phyloP scores from a whole-genome alignment of 2,113 vertebrate genomes.

The Boleophthalmus pectinirostris region DNA sequence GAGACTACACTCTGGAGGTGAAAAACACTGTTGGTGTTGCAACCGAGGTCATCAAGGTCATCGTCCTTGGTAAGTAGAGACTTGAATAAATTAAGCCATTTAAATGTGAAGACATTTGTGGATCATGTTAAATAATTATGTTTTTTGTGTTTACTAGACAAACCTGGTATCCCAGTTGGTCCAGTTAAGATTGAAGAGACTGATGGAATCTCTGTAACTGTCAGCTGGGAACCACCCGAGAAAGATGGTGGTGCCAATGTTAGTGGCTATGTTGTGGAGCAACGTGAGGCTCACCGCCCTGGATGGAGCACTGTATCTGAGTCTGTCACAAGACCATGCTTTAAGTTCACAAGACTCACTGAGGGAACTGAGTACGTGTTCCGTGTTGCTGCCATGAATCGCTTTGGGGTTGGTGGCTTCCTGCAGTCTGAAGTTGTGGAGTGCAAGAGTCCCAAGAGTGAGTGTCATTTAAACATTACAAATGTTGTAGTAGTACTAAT shows the following conservation, averaged over 20 bases:
- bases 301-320: constrained; percentile 95
- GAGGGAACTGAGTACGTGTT: constrained; percentile 97
- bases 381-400: constrained; percentile 95
- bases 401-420: constrained; percentile 92
- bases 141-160: constrained; percentile 77
- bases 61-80: constrained; percentile 88
- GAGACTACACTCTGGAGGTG: constrained; percentile 88
- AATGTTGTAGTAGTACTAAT: background rate
- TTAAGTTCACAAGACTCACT: constrained; percentile 89
- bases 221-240: constrained; percentile 92
- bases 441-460: constrained; percentile 94
- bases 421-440: constrained; percentile 95
- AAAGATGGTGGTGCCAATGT: constrained; percentile 94
- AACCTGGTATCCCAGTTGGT: constrained; percentile 89
- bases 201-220: constrained; percentile 87
- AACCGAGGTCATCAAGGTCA: constrained; percentile 88
- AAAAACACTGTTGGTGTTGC: constrained; percentile 88
- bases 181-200: constrained; percentile 89
- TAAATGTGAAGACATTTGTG: background rate
- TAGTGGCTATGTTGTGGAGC: constrained; percentile 94
- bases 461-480: constrained; percentile 62
- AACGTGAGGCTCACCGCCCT: constrained; percentile 92
- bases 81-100: background rate
- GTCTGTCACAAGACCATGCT: constrained; percentile 92
- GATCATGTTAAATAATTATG: background rate